Evolutionary conservation across 2,888 invertebrate genomes (phyloP).

Genomic region (Sphecodes monilicornis): DNA sequence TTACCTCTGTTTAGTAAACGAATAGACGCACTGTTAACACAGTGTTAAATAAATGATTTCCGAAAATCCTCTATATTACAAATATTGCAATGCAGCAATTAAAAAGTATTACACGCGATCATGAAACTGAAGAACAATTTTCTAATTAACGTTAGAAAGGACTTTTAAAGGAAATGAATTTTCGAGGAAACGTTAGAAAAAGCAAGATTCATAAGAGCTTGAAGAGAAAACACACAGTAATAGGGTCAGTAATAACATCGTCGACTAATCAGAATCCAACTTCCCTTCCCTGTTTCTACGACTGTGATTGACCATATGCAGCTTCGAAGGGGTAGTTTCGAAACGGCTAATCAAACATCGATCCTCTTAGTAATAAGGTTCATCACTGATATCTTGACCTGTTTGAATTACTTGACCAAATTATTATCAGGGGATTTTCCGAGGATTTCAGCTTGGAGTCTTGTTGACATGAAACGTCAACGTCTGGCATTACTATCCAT

Average conservation of each 20-base stretch:
- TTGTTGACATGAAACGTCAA: not conserved
- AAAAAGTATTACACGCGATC: not conserved
- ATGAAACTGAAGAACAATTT: not conserved
- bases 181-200: not conserved
- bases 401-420: slow-evolving; percentile 48
- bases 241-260: not conserved
- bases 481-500: not conserved
- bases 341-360: slow-evolving; percentile 57
- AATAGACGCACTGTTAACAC: no score
- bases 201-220: not conserved
- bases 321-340: slow-evolving; percentile 31
- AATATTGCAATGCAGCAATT: not conserved
- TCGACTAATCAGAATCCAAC: not conserved
- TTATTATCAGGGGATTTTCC: slow-evolving; percentile 36
- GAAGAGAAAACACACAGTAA: not conserved
- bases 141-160: not conserved
- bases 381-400: slow-evolving; percentile 59
- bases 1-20: no score
- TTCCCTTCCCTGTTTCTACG: not conserved
- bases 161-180: not conserved
- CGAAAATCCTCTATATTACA: no score
- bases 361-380: slow-evolving; percentile 32
- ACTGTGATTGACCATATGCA: not conserved
- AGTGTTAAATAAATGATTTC: no score
- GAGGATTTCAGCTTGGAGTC: not conserved